Evolutionary conservation across 2,888 invertebrate genomes (phyloP).

Genomic region (Heliothis peltigera): DNA sequence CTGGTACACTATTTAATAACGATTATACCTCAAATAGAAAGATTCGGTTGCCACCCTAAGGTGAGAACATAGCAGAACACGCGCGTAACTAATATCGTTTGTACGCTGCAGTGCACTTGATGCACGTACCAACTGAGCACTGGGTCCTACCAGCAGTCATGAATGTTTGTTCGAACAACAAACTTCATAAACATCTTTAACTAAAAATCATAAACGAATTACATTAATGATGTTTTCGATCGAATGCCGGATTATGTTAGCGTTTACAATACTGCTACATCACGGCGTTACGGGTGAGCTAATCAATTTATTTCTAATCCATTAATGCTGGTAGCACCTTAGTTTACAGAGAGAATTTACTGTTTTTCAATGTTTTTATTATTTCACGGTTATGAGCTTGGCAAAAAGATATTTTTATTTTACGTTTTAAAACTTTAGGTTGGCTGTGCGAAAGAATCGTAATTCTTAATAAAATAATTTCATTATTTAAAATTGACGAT

Average conservation of each 20-base stretch:
- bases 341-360: slow-evolving; percentile 17
- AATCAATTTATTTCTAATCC: slow-evolving; percentile 60
- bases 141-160: slow-evolving; percentile 53
- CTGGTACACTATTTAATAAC: slow-evolving; percentile 2
- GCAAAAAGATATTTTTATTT: slow-evolving; percentile 9
- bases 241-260: slow-evolving; percentile 29
- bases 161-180: slow-evolving; percentile 48
- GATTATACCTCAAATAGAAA: slow-evolving; percentile 16
- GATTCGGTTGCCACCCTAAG: slow-evolving; percentile 49
- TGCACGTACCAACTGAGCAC: slow-evolving; percentile 37
- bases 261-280: slow-evolving; percentile 48
- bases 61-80: slow-evolving; percentile 50
- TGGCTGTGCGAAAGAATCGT: not conserved
- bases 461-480: not conserved
- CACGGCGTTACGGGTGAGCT: slow-evolving; percentile 53
- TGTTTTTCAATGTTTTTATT: slow-evolving; percentile 12
- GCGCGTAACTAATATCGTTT: slow-evolving; percentile 62
- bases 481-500: too few species aligned
- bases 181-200: slow-evolving; percentile 52
- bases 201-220: slow-evolving; percentile 45
- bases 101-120: slow-evolving; percentile 51
- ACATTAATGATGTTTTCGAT: slow-evolving; percentile 51
- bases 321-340: slow-evolving; percentile 31
- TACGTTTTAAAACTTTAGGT: not conserved
- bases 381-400: slow-evolving; percentile 4